These are phyloP conservation scores for Camponotus floridanus DNA, from an alignment of 1,140 invertebrate species.

Conservation along the genomic window DNA sequence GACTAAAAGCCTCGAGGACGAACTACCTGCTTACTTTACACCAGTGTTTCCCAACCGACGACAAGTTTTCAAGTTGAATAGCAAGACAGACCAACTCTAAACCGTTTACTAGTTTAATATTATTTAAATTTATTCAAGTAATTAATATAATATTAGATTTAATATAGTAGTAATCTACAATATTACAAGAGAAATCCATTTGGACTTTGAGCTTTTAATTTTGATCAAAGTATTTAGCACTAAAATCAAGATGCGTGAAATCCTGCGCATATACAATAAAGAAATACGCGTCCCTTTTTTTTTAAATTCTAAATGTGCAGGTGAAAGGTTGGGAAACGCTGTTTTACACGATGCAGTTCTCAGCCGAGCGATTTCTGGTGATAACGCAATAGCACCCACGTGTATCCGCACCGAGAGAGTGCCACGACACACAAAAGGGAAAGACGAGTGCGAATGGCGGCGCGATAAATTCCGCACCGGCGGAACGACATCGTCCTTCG, in stretches of 20 bases:
- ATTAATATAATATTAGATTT: background rate
- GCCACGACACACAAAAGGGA: slow-evolving; percentile 25
- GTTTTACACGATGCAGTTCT: slow-evolving; percentile 10
- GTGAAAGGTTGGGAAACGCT: background rate
- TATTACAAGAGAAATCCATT: background rate
- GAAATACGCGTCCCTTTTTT: background rate
- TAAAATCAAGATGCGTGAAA: background rate
- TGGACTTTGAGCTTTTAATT: background rate
- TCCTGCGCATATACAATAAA: background rate
- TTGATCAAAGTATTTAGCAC: background rate
- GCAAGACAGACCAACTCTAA: background rate
- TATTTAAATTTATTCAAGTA: slow-evolving; percentile 11
- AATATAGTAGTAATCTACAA: background rate
- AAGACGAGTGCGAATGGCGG: slow-evolving; percentile 58
- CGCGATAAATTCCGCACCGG: slow-evolving; percentile 60
- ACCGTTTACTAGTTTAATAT: background rate
- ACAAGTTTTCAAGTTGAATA: background rate
- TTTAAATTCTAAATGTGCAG: no score
- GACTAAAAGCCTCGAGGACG: slow-evolving; percentile 28
- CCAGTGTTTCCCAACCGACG: background rate
- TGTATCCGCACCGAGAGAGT: slow-evolving; percentile 10
- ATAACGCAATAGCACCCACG: slow-evolving; percentile 5
- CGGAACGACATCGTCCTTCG: slow-evolving; percentile 50
- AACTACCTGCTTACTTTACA: slow-evolving; percentile 16
- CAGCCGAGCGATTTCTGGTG: background rate